Evolutionary conservation across 2,888 invertebrate species (phyloP), one percentile per base, ranked within the genome.

Genomic region (Diarsia mendica): DNA sequence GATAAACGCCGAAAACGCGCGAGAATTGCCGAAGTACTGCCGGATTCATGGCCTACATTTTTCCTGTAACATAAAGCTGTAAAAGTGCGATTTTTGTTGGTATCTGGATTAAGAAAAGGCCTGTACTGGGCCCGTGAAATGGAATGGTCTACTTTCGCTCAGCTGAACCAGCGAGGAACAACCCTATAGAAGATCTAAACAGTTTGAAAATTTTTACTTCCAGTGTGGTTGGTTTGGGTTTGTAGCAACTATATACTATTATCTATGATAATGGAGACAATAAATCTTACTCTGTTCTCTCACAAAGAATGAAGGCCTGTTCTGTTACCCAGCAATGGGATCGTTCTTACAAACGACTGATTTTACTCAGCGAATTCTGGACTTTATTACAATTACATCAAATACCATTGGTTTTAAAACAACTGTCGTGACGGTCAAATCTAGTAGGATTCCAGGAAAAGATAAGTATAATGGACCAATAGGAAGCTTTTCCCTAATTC

Each of bases 1-100:
- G 89, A 88, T 87, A 89, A 86, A 85, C 73, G 65, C 33, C 83
- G 75, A 67, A 64, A 15, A 53, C 3, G 51, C 58, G 64, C 83
- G 83, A 79, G 49, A 23, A 20, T 70, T 69, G 28, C 64, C 72
- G 83, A 75, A 70, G 13, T 9, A 13, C 44, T 44, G n/a, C n/a
- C 60, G 53, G 33, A 49, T 44, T 68, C 46, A 28, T 49, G 70
- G 33, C 28, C 60, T 51, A 63, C 5, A 11, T n/a, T 64, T 70
- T 51, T 58, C 5, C 3, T 53, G 39, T 23, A 13, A 49, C n/a
- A 68, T 60, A 3, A 18, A 33, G 33, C 6, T 18, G 8, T 18
- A 10, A 60, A 18, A 9, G 13, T 53, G 68, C 33, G n/a, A 20
- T 23, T 67, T 65, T 60, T 33, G 15, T 60, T 33, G 18, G 28